Percentiles rank a stretch among this genome's conserved stretches.
Conservation (phyloP, 2,113 vertebrate species). For the Podiceps cristatus region DNA sequence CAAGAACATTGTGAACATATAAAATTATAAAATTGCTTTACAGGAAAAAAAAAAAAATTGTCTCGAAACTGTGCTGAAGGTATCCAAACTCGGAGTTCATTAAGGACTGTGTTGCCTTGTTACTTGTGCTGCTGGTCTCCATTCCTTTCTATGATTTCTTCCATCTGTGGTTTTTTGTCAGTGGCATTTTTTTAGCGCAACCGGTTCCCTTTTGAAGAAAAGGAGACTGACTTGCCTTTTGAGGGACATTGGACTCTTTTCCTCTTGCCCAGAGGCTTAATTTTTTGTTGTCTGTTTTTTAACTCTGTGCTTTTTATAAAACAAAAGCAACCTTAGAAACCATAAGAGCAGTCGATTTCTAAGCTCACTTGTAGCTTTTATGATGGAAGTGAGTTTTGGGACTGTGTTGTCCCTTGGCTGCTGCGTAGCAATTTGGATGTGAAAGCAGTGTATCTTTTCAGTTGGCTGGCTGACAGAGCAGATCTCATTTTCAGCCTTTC, state of each 20-base stretch:
- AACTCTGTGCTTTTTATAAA: neutral
- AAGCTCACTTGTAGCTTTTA: neutral
- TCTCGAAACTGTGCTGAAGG: neutral
- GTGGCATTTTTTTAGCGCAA: neutral
- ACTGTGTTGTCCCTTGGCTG: neutral
- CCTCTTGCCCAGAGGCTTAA: neutral
- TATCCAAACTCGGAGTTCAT: neutral
- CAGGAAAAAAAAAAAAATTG: neutral
- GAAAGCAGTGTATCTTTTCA: too few species aligned
- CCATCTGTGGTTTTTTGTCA: neutral
- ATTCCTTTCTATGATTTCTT: neutral
- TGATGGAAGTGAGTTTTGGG: neutral
- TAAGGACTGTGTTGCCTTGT: neutral
- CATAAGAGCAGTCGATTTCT: neutral
- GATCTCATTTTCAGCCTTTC: neutral
- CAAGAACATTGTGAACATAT: neutral
- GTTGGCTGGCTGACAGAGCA: neutral
- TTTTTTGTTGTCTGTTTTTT: neutral
- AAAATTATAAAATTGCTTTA: neutral
- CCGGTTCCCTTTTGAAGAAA: neutral
- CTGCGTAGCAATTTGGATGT: neutral
- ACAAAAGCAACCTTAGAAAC: neutral
- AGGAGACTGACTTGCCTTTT: neutral
- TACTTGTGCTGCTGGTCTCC: neutral
- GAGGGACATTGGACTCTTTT: neutral